Evolutionary conservation across 2,888 invertebrate species (phyloP).

Genomic region (Sipha maydis): DNA sequence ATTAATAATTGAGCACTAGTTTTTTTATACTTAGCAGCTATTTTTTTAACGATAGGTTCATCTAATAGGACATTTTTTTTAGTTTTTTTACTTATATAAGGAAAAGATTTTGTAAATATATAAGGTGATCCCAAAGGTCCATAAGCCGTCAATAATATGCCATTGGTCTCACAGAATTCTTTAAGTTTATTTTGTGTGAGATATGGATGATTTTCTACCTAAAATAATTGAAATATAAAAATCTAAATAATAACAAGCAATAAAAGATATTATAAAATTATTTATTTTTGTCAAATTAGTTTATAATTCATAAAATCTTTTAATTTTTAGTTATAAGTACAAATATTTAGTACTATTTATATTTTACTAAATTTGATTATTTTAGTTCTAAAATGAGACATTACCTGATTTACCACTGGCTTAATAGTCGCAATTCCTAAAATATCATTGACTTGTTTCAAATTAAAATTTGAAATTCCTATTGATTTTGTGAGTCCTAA

Average conservation of each 20-base stretch:
- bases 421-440: conserved; percentile 73
- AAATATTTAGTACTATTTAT: background rate
- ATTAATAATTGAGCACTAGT: conserved; percentile 78
- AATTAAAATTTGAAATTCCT: conserved; percentile 87
- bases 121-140: conserved; percentile 86
- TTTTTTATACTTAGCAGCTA: conserved; percentile 75
- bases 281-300: background rate
- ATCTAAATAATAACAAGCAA: too few species aligned
- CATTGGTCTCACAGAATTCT: conserved; percentile 75
- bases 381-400: background rate
- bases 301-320: background rate
- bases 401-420: conserved; percentile 76
- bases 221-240: background rate
- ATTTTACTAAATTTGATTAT: background rate
- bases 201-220: conserved; percentile 59
- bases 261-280: background rate
- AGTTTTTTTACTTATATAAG: conserved; percentile 67
- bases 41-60: conserved; percentile 75
- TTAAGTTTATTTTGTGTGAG: conserved; percentile 75
- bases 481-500: conserved; percentile 77
- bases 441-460: conserved; percentile 76
- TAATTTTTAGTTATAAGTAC: too few species aligned
- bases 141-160: conserved; percentile 81
- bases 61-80: conserved; percentile 79
- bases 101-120: conserved; percentile 67